phyloP scores from a whole-genome alignment of 2,797 vertebrate species.

The Sternarchorhynchus goeldii region DNA sequence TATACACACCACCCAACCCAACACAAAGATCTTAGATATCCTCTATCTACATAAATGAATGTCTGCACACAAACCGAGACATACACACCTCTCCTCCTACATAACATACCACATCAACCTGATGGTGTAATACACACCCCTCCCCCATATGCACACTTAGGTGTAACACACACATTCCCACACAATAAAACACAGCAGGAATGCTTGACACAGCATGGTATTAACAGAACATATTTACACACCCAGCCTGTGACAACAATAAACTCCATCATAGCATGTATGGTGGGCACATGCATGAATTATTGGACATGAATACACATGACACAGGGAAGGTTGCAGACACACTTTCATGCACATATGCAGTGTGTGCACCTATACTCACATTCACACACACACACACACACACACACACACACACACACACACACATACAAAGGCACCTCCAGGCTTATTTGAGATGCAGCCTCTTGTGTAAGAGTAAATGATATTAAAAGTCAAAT shows the following conservation, averaged over 20 bases:
- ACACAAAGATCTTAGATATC: too few relatives aligned
- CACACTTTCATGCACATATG: conserved; percentile 7
- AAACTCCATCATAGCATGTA: conserved; percentile 20
- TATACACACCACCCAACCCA: too few relatives aligned
- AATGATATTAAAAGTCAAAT: conserved; percentile 77
- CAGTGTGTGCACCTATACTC: conserved; percentile 8
- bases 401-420: conserved; percentile 43
- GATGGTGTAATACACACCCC: conserved; percentile 51
- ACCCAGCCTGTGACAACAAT: conserved; percentile 12
- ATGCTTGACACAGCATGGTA: conserved; percentile 32
- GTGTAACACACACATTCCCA: conserved; percentile 47
- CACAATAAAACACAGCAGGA: conserved; percentile 32
- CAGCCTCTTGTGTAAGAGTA: conserved; percentile 71
- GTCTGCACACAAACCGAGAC: conserved; percentile 19
- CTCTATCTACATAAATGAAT: background rate
- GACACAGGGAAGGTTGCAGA: conserved; percentile 5
- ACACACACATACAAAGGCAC: conserved; percentile 55
- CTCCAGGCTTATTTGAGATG: conserved; percentile 71
- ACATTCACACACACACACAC: conserved; percentile 43
- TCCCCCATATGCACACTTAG: conserved; percentile 42
- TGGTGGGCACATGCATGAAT: conserved; percentile 13
- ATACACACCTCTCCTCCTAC: conserved; percentile 62
- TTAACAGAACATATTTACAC: conserved; percentile 45
- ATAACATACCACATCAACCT: conserved; percentile 67
- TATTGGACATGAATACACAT: conserved; percentile 36